Percentiles rank a stretch among this genome's conserved stretches.
Evolutionary conservation across 2,797 vertebrate species (phyloP).

Genomic region (Natrix natrix): DNA sequence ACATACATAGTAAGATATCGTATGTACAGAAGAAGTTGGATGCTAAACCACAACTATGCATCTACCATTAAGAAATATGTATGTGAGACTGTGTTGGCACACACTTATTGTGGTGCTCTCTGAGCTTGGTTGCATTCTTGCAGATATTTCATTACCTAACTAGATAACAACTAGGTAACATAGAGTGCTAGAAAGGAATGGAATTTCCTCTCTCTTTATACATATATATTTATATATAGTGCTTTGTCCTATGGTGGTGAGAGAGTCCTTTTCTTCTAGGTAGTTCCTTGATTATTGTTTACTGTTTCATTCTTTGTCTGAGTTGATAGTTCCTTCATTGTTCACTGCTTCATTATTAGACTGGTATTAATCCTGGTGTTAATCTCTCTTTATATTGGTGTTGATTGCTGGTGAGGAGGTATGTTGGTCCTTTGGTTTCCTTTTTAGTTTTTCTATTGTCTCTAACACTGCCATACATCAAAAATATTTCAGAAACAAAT

Average conservation of each 20-base stretch:
- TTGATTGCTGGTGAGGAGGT: background rate
- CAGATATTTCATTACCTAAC: background rate
- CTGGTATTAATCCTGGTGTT: background rate
- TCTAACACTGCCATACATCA: background rate
- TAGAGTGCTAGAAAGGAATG: background rate
- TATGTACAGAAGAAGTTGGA: background rate
- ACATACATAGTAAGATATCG: background rate
- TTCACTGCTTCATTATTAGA: background rate
- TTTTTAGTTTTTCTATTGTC: background rate
- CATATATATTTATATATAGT: background rate
- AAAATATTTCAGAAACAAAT: background rate
- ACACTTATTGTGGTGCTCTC: background rate
- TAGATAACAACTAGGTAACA: background rate
- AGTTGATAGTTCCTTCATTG: background rate
- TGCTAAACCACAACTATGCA: background rate
- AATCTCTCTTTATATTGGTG: background rate
- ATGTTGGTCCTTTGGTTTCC: background rate
- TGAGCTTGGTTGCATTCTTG: background rate
- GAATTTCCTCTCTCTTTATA: background rate
- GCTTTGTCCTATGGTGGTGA: background rate
- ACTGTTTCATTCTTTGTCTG: background rate
- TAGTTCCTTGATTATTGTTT: background rate
- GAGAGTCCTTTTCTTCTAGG: background rate
- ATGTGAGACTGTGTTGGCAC: background rate
- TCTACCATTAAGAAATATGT: background rate